These are phyloP conservation scores for Chouioia cunea DNA, from an alignment of 2,888 invertebrate species.

Conservation along the genomic window DNA sequence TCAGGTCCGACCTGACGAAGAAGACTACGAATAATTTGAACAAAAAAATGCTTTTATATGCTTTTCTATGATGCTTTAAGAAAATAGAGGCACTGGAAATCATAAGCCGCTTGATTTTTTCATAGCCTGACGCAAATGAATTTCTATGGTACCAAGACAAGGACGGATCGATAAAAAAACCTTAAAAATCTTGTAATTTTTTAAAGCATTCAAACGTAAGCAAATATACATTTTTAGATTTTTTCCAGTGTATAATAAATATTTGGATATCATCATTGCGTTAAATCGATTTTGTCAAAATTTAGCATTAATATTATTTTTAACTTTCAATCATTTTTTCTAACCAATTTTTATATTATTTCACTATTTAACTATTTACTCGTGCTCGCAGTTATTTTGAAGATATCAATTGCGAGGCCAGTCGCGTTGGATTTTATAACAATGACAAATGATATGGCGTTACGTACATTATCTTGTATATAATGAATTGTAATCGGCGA, in stretches of 20 bases:
- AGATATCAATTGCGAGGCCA: conserved; percentile 23
- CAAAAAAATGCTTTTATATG: not conserved
- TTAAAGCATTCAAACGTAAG: no score
- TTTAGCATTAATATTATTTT: conserved; percentile 35
- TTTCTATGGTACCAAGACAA: not conserved
- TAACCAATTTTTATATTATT: conserved; percentile 27
- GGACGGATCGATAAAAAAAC: not conserved
- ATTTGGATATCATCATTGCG: conserved; percentile 15
- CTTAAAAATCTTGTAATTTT: not conserved
- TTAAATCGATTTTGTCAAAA: conserved; percentile 27
- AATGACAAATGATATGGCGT: conserved; percentile 10
- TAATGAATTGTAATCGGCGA: conserved; percentile 25
- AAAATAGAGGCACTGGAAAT: not conserved
- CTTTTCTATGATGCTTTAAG: not conserved
- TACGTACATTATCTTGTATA: conserved; percentile 33
- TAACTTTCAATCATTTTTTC: conserved; percentile 34
- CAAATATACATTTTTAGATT: not conserved
- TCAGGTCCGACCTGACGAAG: conserved; percentile 64
- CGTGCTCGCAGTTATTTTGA: conserved; percentile 21
- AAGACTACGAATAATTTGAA: conserved; percentile 63
- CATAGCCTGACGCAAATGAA: not conserved
- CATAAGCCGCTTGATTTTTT: not conserved
- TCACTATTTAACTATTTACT: conserved; percentile 39
- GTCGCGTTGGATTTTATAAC: conserved; percentile 31
- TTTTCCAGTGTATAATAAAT: conserved; percentile 10